Percentiles rank a stretch among this genome's conserved stretches.
Conservation (phyloP, 2,113 vertebrate species). For the Zosterops borbonicus region DNA sequence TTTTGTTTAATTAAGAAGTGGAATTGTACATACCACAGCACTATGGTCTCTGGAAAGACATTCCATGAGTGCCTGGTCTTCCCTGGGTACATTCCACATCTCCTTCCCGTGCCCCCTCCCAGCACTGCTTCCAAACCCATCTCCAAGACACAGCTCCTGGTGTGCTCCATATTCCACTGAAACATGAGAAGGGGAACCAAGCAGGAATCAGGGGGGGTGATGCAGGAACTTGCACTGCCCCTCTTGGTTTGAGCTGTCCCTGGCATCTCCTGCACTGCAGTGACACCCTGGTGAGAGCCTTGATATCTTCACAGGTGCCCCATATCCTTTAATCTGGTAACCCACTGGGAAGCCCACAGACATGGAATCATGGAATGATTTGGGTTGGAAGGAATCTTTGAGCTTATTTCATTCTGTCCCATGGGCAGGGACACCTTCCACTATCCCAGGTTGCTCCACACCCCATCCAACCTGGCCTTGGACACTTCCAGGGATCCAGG, state of each 20-base stretch:
- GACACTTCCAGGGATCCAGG: not conserved
- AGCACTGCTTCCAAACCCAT: not conserved
- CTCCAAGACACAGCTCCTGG: not conserved
- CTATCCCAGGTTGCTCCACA: rapidly evolving
- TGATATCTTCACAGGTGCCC: not conserved
- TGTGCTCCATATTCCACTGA: not conserved
- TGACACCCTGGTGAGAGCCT: not conserved
- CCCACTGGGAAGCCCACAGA: not conserved
- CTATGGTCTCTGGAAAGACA: not conserved
- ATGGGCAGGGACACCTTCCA: not conserved
- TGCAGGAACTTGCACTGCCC: not conserved
- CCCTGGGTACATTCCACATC: not conserved
- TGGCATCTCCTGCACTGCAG: not conserved
- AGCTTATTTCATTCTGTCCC: rapidly evolving
- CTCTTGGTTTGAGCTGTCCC: not conserved
- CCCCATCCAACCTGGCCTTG: rapidly evolving
- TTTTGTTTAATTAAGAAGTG: not conserved
- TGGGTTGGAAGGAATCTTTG: not conserved
- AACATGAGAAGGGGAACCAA: not conserved
- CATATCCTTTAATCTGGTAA: not conserved
- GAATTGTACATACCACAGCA: not conserved
- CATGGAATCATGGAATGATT: not conserved
- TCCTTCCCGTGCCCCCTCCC: not conserved
- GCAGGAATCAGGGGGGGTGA: not conserved
- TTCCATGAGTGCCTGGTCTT: not conserved